Percentiles rank a stretch among this genome's conserved stretches.
Conservation (phyloP, 2,888 invertebrate genomes). For the Pemphredon lugubris region DNA sequence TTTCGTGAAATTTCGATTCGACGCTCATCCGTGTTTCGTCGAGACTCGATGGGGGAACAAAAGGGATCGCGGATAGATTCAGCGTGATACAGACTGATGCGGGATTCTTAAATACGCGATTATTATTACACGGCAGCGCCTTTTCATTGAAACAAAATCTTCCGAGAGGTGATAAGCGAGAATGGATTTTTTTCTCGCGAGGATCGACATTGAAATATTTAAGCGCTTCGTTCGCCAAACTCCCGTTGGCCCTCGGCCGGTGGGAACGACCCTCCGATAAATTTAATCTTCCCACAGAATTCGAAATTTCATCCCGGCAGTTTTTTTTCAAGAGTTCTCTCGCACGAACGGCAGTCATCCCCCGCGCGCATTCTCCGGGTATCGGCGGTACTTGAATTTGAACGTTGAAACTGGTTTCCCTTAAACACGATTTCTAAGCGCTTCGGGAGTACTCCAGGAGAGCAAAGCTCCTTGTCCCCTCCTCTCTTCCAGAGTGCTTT, state of each 20-base stretch:
- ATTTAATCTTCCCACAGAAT: too few species aligned
- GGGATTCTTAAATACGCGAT: too few species aligned
- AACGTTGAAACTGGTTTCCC: constrained; percentile 48
- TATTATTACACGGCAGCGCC: too few species aligned
- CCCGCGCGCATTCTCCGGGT: constrained; percentile 30
- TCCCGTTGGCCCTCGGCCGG: too few species aligned
- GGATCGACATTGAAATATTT: not conserved
- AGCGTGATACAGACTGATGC: not conserved
- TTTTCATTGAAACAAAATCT: too few species aligned
- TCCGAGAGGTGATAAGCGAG: too few species aligned
- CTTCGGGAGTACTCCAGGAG: constrained; percentile 43
- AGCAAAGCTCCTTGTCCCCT: constrained; percentile 34
- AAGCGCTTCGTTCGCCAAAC: not conserved
- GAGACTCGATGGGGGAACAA: not conserved
- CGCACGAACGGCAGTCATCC: too few species aligned
- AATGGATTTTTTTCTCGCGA: not conserved
- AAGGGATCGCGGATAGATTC: too few species aligned
- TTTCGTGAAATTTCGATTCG: constrained; percentile 21
- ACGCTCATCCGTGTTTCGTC: not conserved
- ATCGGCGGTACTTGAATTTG: constrained; percentile 47
- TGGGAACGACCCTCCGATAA: too few species aligned
- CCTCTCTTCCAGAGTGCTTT: constrained; percentile 10
- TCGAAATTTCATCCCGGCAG: too few species aligned
- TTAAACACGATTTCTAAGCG: constrained; percentile 56
- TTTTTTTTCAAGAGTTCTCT: too few species aligned